A percentile compares a stretch with the other conserved stretches of the same genome.
phyloP scores from a whole-genome alignment of 2,113 vertebrate genomes.

The Caloenas nicobarica region DNA sequence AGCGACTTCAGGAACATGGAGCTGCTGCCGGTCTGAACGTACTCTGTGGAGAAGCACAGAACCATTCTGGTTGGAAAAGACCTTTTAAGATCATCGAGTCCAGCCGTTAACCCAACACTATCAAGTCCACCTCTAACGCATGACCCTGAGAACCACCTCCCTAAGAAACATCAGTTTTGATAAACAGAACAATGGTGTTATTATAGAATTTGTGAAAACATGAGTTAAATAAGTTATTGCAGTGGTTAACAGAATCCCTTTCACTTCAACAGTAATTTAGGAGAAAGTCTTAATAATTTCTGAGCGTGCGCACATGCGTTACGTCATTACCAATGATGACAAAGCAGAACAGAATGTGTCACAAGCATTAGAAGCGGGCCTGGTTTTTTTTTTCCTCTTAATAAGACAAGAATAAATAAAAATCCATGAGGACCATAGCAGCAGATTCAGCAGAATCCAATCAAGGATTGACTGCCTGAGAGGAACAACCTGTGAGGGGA shows the following conservation, averaged over 20 bases:
- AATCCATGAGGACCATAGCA: background rate
- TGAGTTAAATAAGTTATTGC: fast-evolving
- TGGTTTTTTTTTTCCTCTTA: background rate
- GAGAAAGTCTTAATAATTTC: background rate
- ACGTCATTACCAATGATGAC: background rate
- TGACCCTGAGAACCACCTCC: too few species aligned
- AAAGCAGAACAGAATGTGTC: background rate
- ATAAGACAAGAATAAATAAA: background rate
- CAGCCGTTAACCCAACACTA: too few species aligned
- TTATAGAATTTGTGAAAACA: background rate
- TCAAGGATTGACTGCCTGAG: background rate
- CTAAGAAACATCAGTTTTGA: background rate
- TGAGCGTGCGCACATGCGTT: background rate
- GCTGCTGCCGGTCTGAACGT: slow-evolving; percentile 13
- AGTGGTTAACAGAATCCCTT: background rate
- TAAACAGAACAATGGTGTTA: background rate
- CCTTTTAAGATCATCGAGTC: too few species aligned
- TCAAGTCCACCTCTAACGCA: too few species aligned
- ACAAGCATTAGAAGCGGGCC: fast-evolving
- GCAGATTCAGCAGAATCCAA: background rate
- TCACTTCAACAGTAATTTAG: background rate
- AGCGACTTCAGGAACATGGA: slow-evolving; percentile 73
- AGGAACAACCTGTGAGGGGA: background rate
- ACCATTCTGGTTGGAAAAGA: too few species aligned
- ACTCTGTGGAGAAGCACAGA: slow-evolving; percentile 28